A percentile compares a stretch with the other conserved stretches of the same genome.
Conservation (phyloP, 2,797 vertebrate species). For the Coreius guichenoti region DNA sequence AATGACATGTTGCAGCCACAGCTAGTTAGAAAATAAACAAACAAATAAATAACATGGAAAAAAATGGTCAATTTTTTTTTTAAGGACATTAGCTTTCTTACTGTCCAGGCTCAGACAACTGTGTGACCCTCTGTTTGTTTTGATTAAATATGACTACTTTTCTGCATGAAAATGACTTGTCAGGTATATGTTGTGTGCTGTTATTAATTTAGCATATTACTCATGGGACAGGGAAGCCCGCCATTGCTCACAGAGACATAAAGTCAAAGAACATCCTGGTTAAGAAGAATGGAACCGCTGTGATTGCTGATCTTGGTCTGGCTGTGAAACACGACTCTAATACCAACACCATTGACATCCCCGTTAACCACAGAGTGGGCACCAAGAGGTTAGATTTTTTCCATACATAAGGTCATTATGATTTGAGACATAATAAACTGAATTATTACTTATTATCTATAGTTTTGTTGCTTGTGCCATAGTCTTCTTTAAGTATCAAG, state of each 20-base stretch:
- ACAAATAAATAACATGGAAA: neutral
- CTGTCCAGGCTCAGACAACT: neutral
- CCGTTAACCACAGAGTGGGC: constrained; percentile 92
- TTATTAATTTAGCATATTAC: constrained; percentile 15
- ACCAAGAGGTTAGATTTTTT: constrained; percentile 86
- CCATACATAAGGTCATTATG: neutral
- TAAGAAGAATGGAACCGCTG: constrained; percentile 92
- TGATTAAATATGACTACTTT: neutral
- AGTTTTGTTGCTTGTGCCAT: neutral
- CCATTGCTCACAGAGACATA: constrained; percentile 95
- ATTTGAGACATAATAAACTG: neutral
- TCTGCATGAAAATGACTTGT: neutral
- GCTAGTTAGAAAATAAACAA: neutral
- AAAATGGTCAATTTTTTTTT: neutral
- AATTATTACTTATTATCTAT: neutral
- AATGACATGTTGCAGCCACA: neutral
- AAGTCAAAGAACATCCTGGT: constrained; percentile 98
- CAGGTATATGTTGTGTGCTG: constrained; percentile 18
- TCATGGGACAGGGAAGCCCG: constrained; percentile 87
- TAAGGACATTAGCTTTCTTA: neutral
- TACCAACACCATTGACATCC: constrained; percentile 91
- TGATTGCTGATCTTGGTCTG: constrained; percentile 94
- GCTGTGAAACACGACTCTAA: constrained; percentile 93
- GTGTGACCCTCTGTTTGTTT: neutral
- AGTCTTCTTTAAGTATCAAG: neutral